Conservation (phyloP, 2,888 invertebrate genomes). For the Andrena camellia region DNA sequence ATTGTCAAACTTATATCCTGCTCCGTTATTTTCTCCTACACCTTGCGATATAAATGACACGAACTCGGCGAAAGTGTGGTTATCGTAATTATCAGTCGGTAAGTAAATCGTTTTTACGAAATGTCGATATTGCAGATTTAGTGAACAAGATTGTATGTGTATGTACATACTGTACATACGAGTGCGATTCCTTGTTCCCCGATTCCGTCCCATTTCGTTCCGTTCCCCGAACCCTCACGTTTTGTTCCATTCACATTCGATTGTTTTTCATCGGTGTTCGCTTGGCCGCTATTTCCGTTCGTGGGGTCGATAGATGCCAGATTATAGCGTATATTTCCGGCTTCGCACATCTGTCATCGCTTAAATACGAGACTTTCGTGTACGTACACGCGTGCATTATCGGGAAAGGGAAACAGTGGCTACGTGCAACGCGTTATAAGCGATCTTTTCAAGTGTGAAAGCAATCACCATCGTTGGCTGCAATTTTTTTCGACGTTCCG, state of each 20-base stretch:
- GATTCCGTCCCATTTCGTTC: constrained; percentile 71
- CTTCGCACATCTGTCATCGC: constrained; percentile 66
- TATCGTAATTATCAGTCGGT: neutral
- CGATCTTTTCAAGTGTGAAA: constrained; percentile 12
- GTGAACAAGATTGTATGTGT: neutral
- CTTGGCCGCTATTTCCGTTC: constrained; percentile 78
- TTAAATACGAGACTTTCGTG: constrained; percentile 18
- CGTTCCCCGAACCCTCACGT: constrained; percentile 37
- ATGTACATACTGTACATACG: neutral
- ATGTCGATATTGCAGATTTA: constrained; percentile 1
- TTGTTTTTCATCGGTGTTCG: constrained; percentile 76
- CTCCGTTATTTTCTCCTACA: neutral
- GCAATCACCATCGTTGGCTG: constrained; percentile 6
- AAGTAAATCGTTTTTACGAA: neutral
- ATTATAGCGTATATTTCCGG: constrained; percentile 76
- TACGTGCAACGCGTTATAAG: no score
- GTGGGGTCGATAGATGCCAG: constrained; percentile 68
- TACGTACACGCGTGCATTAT: neutral
- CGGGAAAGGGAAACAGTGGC: neutral
- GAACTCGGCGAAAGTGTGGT: no score
- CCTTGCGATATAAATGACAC: neutral
- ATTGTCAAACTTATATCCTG: no score
- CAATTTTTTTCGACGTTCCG: constrained; percentile 39
- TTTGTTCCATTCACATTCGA: constrained; percentile 75
- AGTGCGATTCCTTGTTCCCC: constrained; percentile 55